These are phyloP conservation scores for Leucophenga montana DNA, from an alignment of 2,888 invertebrate genomes.

Conservation along the genomic window DNA sequence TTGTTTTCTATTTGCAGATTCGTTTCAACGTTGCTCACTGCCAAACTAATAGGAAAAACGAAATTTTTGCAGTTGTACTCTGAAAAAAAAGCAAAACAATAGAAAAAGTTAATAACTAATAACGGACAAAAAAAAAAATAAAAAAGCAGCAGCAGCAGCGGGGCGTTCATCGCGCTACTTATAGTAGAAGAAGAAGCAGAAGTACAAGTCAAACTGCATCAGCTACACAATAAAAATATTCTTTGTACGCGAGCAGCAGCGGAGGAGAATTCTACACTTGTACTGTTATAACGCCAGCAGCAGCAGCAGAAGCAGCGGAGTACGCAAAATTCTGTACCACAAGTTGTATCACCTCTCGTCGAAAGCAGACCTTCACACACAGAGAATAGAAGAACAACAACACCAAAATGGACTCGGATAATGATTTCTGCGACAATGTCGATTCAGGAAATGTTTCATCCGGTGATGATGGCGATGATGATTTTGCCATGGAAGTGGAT, in stretches of 20 bases:
- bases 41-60: not conserved
- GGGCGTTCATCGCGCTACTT: too few relatives aligned
- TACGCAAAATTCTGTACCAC: too few relatives aligned
- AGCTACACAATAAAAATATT: too few relatives aligned
- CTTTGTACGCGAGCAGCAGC: not conserved
- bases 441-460: slow-evolving; percentile 91
- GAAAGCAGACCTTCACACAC: too few relatives aligned
- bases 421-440: slow-evolving; percentile 90
- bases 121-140: not conserved
- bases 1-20: not conserved
- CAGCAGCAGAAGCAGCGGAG: not conserved
- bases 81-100: slow-evolving; percentile 32
- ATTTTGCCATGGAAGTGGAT: slow-evolving; percentile 90
- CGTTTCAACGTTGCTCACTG: not conserved
- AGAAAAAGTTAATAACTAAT: slow-evolving; percentile 5
- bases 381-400: slow-evolving; percentile 25
- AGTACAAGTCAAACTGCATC: too few relatives aligned
- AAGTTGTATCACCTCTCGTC: too few relatives aligned
- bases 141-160: too few relatives aligned
- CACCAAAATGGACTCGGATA: slow-evolving; percentile 89
- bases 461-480: slow-evolving; percentile 88
- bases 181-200: too few relatives aligned
- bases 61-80: slow-evolving; percentile 15
- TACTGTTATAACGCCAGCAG: slow-evolving; percentile 20
- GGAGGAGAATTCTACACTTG: not conserved